phyloP scores from a whole-genome alignment of 2,113 vertebrate species.

The Fulica atra region DNA sequence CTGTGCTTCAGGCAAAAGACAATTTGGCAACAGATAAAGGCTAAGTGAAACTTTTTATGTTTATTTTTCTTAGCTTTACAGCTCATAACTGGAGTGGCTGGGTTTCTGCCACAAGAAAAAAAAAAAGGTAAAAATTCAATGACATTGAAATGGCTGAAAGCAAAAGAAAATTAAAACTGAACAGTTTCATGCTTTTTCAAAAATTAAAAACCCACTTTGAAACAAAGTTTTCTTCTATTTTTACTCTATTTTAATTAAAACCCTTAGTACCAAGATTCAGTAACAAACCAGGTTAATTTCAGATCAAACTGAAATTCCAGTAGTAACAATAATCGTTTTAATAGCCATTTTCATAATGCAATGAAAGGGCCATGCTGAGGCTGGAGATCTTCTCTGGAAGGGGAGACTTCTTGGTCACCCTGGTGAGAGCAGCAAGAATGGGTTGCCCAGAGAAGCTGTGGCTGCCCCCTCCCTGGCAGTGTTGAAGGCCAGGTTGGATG shows the following conservation, averaged over 20 bases:
- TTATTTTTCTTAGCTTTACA: constrained; percentile 39
- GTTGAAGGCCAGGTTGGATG: too few relatives aligned
- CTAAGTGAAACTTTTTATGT: constrained; percentile 9
- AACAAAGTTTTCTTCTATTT: not conserved
- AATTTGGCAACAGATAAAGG: not conserved
- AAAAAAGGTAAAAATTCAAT: not conserved
- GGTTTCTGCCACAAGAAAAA: not conserved
- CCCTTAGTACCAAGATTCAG: not conserved
- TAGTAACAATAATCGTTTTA: not conserved
- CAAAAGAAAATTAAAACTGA: not conserved
- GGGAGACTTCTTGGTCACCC: not conserved
- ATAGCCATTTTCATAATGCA: not conserved
- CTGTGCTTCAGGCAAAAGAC: not conserved
- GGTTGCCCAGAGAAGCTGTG: too few relatives aligned
- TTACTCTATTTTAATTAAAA: not conserved
- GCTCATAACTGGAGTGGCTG: constrained; percentile 1
- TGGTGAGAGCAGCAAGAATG: not conserved
- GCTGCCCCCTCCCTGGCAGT: too few relatives aligned
- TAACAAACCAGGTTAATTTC: not conserved
- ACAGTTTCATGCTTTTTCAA: not conserved
- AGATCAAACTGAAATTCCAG: not conserved
- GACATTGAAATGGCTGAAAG: not conserved
- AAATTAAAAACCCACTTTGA: not conserved
- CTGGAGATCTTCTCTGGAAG: not conserved
- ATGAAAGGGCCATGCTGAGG: not conserved